phyloP scores from a whole-genome alignment of 2,113 vertebrate genomes.

The Bujurquina vittata region DNA sequence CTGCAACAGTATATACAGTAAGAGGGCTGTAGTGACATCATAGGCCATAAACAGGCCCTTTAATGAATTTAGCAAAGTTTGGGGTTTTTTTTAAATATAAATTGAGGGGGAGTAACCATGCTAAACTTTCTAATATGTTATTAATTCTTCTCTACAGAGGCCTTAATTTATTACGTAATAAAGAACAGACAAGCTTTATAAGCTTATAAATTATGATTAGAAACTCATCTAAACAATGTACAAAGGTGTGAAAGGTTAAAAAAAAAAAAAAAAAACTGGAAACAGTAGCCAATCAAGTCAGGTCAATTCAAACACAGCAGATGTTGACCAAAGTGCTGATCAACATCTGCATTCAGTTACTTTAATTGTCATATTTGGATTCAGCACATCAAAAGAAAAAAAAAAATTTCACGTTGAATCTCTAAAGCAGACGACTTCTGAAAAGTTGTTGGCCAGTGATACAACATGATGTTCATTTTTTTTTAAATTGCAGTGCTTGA shows the following conservation, averaged over 20 bases:
- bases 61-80: not conserved
- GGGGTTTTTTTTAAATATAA: too few species aligned
- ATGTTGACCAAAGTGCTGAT: not conserved
- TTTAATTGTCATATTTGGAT: not conserved
- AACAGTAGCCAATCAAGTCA: not conserved
- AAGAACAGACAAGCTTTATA: accelerated
- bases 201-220: not conserved
- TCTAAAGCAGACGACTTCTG: too few species aligned
- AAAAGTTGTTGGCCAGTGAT: too few species aligned
- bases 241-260: too few species aligned
- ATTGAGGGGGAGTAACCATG: not conserved
- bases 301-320: not conserved
- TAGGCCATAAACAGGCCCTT: not conserved
- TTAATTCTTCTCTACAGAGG: not conserved
- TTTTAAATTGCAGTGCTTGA: too few species aligned
- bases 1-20: too few species aligned
- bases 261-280: too few species aligned
- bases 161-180: not conserved
- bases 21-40: too few species aligned
- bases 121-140: not conserved
- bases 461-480: too few species aligned
- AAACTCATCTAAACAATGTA: not conserved
- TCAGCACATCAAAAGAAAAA: not conserved
- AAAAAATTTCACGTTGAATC: not conserved
- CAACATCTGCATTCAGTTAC: not conserved